Percentiles rank a stretch among this genome's conserved stretches.
Evolutionary conservation across 2,888 invertebrate species (phyloP).

Genomic region (Periphyllus acericola): DNA sequence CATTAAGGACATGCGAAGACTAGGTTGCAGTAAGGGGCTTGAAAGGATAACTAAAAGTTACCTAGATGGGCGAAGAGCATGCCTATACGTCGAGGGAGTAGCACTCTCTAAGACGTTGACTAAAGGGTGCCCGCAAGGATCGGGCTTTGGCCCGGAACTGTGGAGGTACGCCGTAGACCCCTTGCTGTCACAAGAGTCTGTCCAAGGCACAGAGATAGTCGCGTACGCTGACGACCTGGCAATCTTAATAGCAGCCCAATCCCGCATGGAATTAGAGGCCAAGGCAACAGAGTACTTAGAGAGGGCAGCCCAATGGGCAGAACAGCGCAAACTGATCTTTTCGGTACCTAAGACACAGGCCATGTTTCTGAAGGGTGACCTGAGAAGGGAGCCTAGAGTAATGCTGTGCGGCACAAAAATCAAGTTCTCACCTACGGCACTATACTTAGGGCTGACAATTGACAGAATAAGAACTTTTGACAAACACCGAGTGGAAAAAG

Average conservation of each 20-base stretch:
- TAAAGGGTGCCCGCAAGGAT: neutral
- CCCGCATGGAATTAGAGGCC: neutral
- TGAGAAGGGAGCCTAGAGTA: too few relatives aligned
- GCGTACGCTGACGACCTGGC: neutral
- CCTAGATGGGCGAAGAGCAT: neutral
- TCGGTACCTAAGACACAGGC: too few relatives aligned
- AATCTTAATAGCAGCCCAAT: rapidly evolving
- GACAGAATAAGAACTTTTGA: too few relatives aligned
- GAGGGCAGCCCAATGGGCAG: neutral
- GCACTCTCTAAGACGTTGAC: neutral
- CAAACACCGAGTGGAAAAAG: too few relatives aligned
- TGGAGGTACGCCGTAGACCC: neutral
- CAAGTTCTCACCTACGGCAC: rapidly evolving
- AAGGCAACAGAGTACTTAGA: neutral
- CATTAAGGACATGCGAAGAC: neutral
- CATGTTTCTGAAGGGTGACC: too few relatives aligned
- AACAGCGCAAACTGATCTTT: too few relatives aligned
- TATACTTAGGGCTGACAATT: too few relatives aligned
- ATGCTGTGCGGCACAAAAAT: too few relatives aligned
- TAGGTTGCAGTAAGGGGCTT: neutral
- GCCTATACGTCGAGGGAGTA: neutral
- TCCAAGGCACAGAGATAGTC: neutral
- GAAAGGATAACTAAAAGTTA: neutral
- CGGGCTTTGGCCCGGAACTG: neutral
- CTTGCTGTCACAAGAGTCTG: neutral